These are phyloP conservation scores for Chromoteleia sp. DNA, from an alignment of 2,888 invertebrate genomes.

Conservation along the genomic window DNA sequence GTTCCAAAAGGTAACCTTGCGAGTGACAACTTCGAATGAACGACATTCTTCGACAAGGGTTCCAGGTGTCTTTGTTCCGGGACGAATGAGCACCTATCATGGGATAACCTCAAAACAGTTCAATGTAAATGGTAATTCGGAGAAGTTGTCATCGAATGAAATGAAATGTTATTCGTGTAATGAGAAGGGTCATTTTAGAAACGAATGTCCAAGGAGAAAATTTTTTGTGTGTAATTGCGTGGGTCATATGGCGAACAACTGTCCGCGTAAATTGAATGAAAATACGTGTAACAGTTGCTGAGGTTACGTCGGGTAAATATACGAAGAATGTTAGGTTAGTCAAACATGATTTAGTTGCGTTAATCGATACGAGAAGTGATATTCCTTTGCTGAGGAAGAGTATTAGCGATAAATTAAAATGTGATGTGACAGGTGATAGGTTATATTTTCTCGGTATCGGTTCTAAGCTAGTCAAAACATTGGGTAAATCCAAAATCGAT, in stretches of 20 bases:
- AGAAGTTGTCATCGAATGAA: too few species aligned
- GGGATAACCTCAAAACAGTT: too few species aligned
- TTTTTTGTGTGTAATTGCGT: neutral
- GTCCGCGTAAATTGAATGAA: neutral
- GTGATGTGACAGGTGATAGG: too few species aligned
- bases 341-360: neutral
- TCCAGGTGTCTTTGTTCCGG: too few species aligned
- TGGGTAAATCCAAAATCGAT: neutral
- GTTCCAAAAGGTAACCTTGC: too few species aligned
- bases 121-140: too few species aligned
- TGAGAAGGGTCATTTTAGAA: too few species aligned
- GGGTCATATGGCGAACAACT: neutral
- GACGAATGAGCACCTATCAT: too few species aligned
- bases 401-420: constrained; percentile 1
- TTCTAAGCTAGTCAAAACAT: neutral
- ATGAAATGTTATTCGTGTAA: too few species aligned
- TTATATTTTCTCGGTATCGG: constrained; percentile 13
- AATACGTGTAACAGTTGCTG: constrained; percentile 8
- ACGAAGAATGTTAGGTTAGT: neutral
- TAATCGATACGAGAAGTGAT: constrained; percentile 8
- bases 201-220: too few species aligned
- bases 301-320: neutral
- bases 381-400: constrained; percentile 10
- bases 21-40: too few species aligned
- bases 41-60: too few species aligned